Evolutionary conservation across 2,113 vertebrate species (phyloP), one percentile per base, ranked within the genome.

Genomic region (Oophaga pumilio): DNA sequence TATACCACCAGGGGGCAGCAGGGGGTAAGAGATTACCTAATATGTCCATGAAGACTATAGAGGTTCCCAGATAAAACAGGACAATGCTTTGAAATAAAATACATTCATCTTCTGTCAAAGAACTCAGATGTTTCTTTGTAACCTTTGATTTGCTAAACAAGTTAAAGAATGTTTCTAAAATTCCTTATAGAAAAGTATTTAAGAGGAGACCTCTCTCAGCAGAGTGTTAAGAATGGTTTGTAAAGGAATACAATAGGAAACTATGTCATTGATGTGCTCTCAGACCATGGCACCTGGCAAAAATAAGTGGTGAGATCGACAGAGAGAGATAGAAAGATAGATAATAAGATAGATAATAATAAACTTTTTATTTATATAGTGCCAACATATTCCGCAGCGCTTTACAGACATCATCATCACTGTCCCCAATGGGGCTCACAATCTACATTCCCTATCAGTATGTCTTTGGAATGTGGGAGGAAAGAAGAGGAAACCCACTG

Each of bases 1-100:
- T 11, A 0, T 20, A 14, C 82, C 82, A 84, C 68, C 53, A 84
- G 82, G 28, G 82, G 82, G 82, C 82, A 84, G 68, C 11, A 71
- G 26, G 52, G 56, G 52, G 82, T 14, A 53, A 73, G 49, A 84
- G 69, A 73, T 84, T 74, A n/a, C n/a, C n/a, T n/a, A 57, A 22
- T 73, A 22, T 57, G 60, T 66, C 62, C 18, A 53, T 43, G 33
- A 1, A 68, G 77, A 68, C n/a, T 24, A 8, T 18, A 68, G 28
- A 68, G 53, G 53, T n/a, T 28, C 17, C 24, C 24, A 56, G 22
- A 79, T 26, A 52, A 56, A 57, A 56, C 22, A 57, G 71, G 33
- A 74, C 33, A 50, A 74, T 20, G 43, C 50, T 24, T 53, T n/a
- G 76, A 77, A 43, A 56, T 77, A 77, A 24, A 53, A 56, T 56